Percentiles rank a stretch among this genome's conserved stretches.
Conservation (phyloP, 2,888 invertebrate genomes). For the Polymixis lichenea region DNA sequence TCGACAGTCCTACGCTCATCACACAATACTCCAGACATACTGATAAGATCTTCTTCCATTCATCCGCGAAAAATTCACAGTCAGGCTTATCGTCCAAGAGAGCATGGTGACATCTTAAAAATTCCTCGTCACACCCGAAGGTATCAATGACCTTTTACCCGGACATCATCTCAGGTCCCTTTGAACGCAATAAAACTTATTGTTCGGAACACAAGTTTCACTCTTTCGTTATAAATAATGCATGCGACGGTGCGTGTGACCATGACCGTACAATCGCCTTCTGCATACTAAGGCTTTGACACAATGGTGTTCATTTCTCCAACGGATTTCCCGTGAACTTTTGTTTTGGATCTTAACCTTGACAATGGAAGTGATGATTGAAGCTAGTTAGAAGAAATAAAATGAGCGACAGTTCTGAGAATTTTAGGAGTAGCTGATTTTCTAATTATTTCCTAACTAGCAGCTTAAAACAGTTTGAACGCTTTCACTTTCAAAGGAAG, state of each 20-base stretch:
- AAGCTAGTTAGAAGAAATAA: background rate
- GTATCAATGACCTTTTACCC: slow-evolving; percentile 2
- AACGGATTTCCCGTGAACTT: slow-evolving; percentile 73
- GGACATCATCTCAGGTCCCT: slow-evolving; percentile 57
- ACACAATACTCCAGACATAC: too few species aligned
- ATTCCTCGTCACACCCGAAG: background rate
- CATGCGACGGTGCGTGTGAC: slow-evolving; percentile 77
- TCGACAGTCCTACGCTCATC: too few species aligned
- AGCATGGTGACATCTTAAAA: background rate
- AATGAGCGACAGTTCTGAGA: background rate
- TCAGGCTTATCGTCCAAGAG: too few species aligned
- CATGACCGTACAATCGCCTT: slow-evolving; percentile 75
- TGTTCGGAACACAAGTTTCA: slow-evolving; percentile 80
- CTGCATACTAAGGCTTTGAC: slow-evolving; percentile 79
- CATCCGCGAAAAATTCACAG: too few species aligned
- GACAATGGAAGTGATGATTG: slow-evolving; percentile 39
- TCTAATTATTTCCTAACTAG: background rate
- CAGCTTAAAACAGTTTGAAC: too few species aligned
- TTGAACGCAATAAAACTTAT: slow-evolving; percentile 72
- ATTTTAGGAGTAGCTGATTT: background rate
- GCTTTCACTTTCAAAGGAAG: background rate
- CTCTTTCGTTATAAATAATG: slow-evolving; percentile 87
- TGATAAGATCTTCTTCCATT: too few species aligned
- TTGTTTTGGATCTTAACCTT: slow-evolving; percentile 64
- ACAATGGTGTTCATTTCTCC: slow-evolving; percentile 81